phyloP scores from a whole-genome alignment of 2,888 invertebrate genomes.

The Apamea epomidion region DNA sequence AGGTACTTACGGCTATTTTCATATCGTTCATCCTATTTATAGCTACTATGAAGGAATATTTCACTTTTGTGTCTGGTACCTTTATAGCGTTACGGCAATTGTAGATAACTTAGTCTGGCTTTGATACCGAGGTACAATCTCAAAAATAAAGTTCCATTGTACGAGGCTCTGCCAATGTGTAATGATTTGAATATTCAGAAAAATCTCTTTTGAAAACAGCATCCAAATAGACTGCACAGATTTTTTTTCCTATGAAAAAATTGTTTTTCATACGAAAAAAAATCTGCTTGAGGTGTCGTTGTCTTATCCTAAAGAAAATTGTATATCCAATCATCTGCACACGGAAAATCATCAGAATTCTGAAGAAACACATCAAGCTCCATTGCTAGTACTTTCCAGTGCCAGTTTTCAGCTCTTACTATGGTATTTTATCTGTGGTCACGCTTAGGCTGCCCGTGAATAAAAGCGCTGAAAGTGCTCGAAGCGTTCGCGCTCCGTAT shows the following conservation, averaged over 20 bases:
- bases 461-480: constrained; percentile 52
- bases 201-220: not conserved
- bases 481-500: constrained; percentile 43
- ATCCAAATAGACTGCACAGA: not conserved
- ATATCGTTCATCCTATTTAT: constrained; percentile 1
- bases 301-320: not conserved
- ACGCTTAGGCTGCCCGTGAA: constrained; percentile 37
- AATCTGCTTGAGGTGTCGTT: not conserved
- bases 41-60: not conserved
- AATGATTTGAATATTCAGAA: not conserved
- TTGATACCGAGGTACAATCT: not conserved
- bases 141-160: not conserved
- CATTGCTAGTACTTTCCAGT: constrained; percentile 5
- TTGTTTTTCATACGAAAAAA: not conserved
- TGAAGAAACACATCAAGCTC: not conserved
- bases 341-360: not conserved
- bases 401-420: constrained; percentile 29
- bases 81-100: not conserved
- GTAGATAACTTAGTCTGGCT: not conserved
- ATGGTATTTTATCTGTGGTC: constrained; percentile 49
- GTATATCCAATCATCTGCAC: not conserved
- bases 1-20: not conserved
- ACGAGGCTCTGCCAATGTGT: not conserved
- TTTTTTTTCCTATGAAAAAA: not conserved
- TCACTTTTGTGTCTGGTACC: not conserved